Base-by-base conservation (phyloP, 2,888 invertebrate genomes). In the Physocephala rufipes region DNA sequence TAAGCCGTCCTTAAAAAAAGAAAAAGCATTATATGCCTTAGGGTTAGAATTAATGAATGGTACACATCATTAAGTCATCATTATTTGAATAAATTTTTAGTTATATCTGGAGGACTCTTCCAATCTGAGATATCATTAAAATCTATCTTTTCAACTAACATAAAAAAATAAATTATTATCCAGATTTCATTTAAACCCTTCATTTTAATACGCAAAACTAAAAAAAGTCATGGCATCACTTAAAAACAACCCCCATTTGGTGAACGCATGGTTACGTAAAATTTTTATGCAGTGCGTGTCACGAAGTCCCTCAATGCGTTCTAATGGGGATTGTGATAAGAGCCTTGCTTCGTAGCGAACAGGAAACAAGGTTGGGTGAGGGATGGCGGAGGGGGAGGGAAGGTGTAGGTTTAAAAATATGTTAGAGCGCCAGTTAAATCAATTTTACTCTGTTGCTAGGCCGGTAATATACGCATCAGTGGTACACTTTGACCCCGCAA, bases 361-460 rank as follows among this genome's bases (percentile, higher is more conserved):
- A n/a, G 2, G 1, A 55, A 45, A 15, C 9, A 45, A 15, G 21
- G 58, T 24, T 2, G 13, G 53, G n/a, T 13, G 15, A n/a, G 58
- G 58, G 24, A 58, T 21, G 7, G 26, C 2, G 58, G 24, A 58
- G 58, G 58, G 24, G 58, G 21, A 28, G 24, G 59, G 26, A 28
- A 13, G 26, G 59, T 16, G 24, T 36, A 9, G 36, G 36, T 36
- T n/a, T 4, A 36, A 36, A 9, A 36, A 36, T 36, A 36, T 36
- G 36, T 49, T 19, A 63, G 28, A 47, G 63, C 63, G 63, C 47
- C 26, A 47, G 45, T 47, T 24, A 47, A 63, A 47, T 36, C 36
- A 47, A 47, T 63, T 9, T 47, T 16, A 5, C 24, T 24, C 36
- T 63, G 63, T 63, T 63, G 63, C 63, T 47, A 63, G 47, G 47